A percentile compares a stretch with the other conserved stretches of the same genome.
These are phyloP conservation scores for Trichechus manatus DNA, from an alignment of 2,113 vertebrate species.

Conservation along the genomic window DNA sequence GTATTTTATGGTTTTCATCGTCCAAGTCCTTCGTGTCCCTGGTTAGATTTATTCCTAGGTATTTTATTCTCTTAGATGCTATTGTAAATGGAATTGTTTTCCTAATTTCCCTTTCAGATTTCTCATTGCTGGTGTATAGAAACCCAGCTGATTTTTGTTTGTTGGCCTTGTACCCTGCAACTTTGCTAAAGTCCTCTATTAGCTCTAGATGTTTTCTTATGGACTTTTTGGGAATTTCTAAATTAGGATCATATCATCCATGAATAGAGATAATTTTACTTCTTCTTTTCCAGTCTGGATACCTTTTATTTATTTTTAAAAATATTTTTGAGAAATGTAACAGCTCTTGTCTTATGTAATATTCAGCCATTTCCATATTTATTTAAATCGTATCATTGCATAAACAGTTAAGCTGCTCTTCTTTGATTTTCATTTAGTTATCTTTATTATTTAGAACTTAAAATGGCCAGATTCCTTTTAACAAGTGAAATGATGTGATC, in stretches of 20 bases:
- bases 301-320: neutral
- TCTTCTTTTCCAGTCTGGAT: neutral
- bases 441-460: neutral
- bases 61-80: neutral
- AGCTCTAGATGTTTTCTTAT: too few species aligned
- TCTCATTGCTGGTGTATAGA: too few species aligned
- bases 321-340: constrained; percentile 25
- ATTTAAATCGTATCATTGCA: constrained; percentile 46
- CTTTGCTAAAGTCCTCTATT: too few species aligned
- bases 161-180: too few species aligned
- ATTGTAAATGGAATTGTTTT: neutral
- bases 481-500: neutral
- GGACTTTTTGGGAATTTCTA: too few species aligned
- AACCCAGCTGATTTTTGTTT: too few species aligned
- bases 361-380: neutral
- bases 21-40: neutral
- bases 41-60: neutral
- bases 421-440: constrained; percentile 25
- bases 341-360: neutral
- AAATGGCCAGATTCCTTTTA: constrained; percentile 3
- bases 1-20: neutral
- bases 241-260: neutral
- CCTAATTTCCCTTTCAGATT: neutral
- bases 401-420: constrained; percentile 22
- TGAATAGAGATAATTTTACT: neutral